Percentiles rank a stretch among this genome's conserved stretches.
Conservation (phyloP, 2,797 vertebrate genomes). For the Cetoscarus ocellatus region DNA sequence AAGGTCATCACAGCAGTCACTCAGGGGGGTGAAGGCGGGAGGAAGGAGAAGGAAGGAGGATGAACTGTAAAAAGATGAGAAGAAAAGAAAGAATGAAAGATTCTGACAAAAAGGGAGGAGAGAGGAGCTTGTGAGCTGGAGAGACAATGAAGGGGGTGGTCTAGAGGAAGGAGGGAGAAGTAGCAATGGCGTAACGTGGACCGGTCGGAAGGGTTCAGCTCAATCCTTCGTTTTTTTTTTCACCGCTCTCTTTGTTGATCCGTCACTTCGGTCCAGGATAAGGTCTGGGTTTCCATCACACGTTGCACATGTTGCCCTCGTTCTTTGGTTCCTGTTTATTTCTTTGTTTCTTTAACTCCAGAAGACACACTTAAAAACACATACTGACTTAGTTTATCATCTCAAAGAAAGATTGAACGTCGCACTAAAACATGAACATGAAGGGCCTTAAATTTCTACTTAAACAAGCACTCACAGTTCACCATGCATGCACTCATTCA, state of each 20-base stretch:
- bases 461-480: no score
- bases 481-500: no score
- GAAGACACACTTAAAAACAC: not conserved
- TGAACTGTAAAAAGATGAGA: not conserved
- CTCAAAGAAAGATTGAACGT: no score
- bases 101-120: not conserved
- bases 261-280: constrained; percentile 18
- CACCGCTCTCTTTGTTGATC: constrained; percentile 62
- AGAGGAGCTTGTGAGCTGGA: not conserved
- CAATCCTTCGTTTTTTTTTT: constrained; percentile 51
- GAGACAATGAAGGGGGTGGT: constrained; percentile 19
- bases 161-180: constrained; percentile 42
- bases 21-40: constrained; percentile 20
- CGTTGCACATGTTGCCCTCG: constrained; percentile 18
- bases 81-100: constrained; percentile 13
- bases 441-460: no score
- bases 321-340: constrained; percentile 25
- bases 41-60: not conserved
- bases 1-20: constrained; percentile 44
- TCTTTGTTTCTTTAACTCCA: constrained; percentile 15
- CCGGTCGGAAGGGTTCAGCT: constrained; percentile 51
- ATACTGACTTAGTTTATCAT: not conserved
- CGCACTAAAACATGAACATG: no score
- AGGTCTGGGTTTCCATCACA: constrained; percentile 51
- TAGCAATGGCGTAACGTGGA: constrained; percentile 33